These are phyloP conservation scores for Zaprionus bogoriensis DNA, from an alignment of 2,888 invertebrate genomes.

Conservation along the genomic window DNA sequence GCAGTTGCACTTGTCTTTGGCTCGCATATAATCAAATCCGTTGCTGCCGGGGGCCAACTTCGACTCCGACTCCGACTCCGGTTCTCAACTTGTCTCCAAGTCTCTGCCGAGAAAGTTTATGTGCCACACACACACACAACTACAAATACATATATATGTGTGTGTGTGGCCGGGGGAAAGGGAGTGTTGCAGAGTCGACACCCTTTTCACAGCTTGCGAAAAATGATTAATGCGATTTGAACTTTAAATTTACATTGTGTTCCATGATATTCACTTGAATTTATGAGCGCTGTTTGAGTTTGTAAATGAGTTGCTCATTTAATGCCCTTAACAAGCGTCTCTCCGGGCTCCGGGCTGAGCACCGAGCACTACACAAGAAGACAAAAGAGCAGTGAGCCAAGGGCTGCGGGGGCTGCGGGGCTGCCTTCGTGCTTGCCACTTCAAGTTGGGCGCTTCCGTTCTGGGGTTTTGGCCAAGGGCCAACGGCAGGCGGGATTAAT, in stretches of 20 bases:
- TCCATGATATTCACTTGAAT: constrained; percentile 75
- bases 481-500: constrained; percentile 68
- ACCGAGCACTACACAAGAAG: neutral
- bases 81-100: constrained; percentile 64
- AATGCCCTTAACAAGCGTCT: constrained; percentile 63
- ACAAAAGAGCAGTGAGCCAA: too few relatives aligned
- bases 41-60: constrained; percentile 15
- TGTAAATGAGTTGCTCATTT: constrained; percentile 77
- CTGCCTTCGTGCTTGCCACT: constrained; percentile 24
- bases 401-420: too few relatives aligned
- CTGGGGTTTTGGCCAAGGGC: constrained; percentile 40
- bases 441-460: constrained; percentile 28
- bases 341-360: neutral
- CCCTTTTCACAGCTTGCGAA: constrained; percentile 56
- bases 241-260: constrained; percentile 76
- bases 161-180: neutral
- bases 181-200: constrained; percentile 12
- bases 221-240: constrained; percentile 76
- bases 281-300: constrained; percentile 76
- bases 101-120: constrained; percentile 15
- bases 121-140: neutral
- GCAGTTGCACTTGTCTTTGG: constrained; percentile 54
- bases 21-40: constrained; percentile 54
- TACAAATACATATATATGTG: constrained; percentile 2
- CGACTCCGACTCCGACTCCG: constrained; percentile 42